Conservation (phyloP, 2,797 vertebrate species). For the Silurus aristotelis region DNA sequence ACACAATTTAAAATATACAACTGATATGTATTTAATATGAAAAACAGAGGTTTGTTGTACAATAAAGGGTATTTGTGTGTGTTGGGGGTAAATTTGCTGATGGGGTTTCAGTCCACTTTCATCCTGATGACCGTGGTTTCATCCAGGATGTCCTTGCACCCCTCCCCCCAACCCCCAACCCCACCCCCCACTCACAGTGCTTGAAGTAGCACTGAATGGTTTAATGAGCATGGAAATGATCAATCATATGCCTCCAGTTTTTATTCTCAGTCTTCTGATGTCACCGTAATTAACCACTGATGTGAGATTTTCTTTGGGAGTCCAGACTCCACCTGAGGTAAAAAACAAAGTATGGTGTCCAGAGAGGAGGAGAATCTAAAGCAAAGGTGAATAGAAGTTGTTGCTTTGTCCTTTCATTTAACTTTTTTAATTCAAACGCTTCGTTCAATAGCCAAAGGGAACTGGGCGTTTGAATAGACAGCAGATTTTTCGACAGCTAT, state of each 20-base stretch:
- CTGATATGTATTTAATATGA: background rate
- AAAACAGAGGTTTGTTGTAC: background rate
- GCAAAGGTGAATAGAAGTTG: background rate
- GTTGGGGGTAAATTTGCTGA: background rate
- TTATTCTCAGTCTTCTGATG: background rate
- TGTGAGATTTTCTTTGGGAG: background rate
- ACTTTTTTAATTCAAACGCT: background rate
- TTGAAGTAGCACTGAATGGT: background rate
- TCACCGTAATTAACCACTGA: background rate
- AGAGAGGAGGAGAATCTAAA: background rate
- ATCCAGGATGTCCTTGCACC: background rate
- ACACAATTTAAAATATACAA: background rate
- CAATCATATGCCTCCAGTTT: too few species aligned
- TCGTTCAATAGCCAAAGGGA: too few species aligned
- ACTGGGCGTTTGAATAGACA: too few species aligned
- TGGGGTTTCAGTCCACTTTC: background rate
- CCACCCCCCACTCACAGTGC: background rate
- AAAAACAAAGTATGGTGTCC: background rate
- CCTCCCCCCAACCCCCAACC: too few species aligned
- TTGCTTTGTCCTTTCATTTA: background rate
- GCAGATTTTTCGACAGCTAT: background rate
- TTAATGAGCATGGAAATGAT: background rate
- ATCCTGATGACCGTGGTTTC: background rate
- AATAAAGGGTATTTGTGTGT: background rate
- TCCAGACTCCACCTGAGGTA: too few species aligned